Evolutionary conservation across 2,113 vertebrate genomes (phyloP).

Genomic region (Crotalus helleri): DNA sequence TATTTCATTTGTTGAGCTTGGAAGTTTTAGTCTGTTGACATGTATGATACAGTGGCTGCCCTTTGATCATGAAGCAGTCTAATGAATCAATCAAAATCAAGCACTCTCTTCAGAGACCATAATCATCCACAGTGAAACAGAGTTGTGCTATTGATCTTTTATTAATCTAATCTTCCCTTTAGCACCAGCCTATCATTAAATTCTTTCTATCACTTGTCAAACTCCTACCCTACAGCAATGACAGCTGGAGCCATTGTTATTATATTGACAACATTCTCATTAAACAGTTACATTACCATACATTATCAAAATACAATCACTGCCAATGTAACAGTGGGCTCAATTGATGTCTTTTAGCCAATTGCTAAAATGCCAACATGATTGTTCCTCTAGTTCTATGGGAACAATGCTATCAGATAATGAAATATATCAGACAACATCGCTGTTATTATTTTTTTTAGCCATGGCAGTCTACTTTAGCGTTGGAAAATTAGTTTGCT

Average conservation of each 20-base stretch:
- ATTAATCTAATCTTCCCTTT: slow-evolving; percentile 56
- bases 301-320: slow-evolving; percentile 39
- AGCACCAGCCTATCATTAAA: slow-evolving; percentile 42
- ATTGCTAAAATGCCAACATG: not conserved
- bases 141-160: slow-evolving; percentile 55
- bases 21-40: not conserved
- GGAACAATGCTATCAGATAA: not conserved
- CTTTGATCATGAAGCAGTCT: slow-evolving; percentile 22
- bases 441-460: not conserved
- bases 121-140: slow-evolving; percentile 40
- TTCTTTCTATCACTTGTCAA: slow-evolving; percentile 22
- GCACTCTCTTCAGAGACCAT: slow-evolving; percentile 40
- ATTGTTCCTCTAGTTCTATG: not conserved
- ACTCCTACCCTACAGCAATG: slow-evolving; percentile 29
- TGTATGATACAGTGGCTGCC: not conserved
- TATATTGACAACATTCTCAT: slow-evolving; percentile 30
- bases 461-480: not conserved
- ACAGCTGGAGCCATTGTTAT: slow-evolving; percentile 34
- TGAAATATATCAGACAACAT: not conserved
- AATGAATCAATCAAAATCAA: slow-evolving; percentile 51
- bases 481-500: slow-evolving; percentile 10
- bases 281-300: slow-evolving; percentile 33
- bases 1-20: not conserved
- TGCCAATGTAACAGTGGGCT: slow-evolving; percentile 27
- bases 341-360: not conserved